Evolutionary conservation across 2,888 invertebrate species (phyloP).

Genomic region (Pimpla rufipes): DNA sequence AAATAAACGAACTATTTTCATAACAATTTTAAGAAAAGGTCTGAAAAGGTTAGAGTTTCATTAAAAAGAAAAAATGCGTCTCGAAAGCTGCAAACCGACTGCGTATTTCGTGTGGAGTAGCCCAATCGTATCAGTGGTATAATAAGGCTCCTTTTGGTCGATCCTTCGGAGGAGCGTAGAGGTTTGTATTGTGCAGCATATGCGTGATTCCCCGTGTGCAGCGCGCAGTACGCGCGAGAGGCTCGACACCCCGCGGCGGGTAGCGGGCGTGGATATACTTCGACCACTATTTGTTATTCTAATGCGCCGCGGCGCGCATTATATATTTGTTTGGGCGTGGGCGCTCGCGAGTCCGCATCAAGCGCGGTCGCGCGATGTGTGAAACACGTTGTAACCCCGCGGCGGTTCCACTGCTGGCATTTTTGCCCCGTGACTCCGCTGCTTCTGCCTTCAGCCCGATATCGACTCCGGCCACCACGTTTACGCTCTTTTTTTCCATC

Average conservation of each 20-base stretch:
- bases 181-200: constrained; percentile 22
- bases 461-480: constrained; percentile 57
- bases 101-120: constrained; percentile 21
- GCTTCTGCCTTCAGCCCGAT: constrained; percentile 48
- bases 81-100: constrained; percentile 33
- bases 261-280: constrained; percentile 81
- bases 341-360: constrained; percentile 78
- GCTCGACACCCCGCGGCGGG: constrained; percentile 80
- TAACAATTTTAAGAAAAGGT: no score
- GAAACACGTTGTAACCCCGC: constrained; percentile 83
- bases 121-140: constrained; percentile 40
- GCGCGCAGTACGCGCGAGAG: constrained; percentile 53
- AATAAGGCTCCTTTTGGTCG: constrained; percentile 16
- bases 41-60: no score
- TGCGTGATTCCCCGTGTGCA: constrained; percentile 7
- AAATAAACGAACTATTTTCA: no score
- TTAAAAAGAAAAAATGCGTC: no score
- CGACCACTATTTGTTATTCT: constrained; percentile 84
- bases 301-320: constrained; percentile 80
- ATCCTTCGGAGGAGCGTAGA: constrained; percentile 2
- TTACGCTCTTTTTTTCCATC: constrained; percentile 59
- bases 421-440: constrained; percentile 48
- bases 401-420: constrained; percentile 79
- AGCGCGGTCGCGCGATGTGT: constrained; percentile 77
- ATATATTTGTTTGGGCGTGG: constrained; percentile 80